These are phyloP conservation scores for Limnephilus lunatus DNA, from an alignment of 2,888 invertebrate species.

Conservation along the genomic window DNA sequence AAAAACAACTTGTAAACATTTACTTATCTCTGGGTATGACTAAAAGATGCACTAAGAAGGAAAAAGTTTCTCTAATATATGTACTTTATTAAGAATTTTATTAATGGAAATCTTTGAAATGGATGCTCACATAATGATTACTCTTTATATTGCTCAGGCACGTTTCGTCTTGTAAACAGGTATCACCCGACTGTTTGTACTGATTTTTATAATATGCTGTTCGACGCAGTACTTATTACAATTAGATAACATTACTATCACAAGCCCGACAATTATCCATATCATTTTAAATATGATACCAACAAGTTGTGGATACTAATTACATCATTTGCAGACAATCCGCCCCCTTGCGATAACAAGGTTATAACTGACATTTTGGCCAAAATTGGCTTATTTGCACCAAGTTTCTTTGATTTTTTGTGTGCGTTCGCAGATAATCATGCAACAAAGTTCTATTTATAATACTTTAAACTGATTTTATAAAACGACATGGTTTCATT, in stretches of 20 bases:
- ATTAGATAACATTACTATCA: not conserved
- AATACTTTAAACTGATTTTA: too few species aligned
- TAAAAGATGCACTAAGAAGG: not conserved
- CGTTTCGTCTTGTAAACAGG: not conserved
- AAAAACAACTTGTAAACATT: too few species aligned
- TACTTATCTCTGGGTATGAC: too few species aligned
- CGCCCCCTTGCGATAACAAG: too few species aligned
- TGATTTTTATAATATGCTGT: not conserved
- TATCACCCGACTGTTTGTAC: not conserved
- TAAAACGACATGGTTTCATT: too few species aligned
- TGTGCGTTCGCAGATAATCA: too few species aligned
- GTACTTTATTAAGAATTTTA: not conserved
- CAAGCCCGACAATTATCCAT: not conserved
- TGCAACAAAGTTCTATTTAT: too few species aligned
- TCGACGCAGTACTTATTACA: not conserved
- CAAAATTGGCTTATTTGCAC: too few species aligned
- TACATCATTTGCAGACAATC: not conserved
- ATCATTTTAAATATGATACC: not conserved
- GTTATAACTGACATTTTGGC: too few species aligned
- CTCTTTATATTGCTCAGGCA: not conserved
- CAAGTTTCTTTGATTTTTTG: too few species aligned
- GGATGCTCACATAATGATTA: not conserved
- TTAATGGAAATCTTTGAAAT: not conserved
- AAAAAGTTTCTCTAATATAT: not conserved
- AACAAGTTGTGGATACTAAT: not conserved